Percentiles rank a stretch among this genome's conserved stretches.
phyloP scores from a whole-genome alignment of 2,888 invertebrate genomes.

The Polyploca ridens region DNA sequence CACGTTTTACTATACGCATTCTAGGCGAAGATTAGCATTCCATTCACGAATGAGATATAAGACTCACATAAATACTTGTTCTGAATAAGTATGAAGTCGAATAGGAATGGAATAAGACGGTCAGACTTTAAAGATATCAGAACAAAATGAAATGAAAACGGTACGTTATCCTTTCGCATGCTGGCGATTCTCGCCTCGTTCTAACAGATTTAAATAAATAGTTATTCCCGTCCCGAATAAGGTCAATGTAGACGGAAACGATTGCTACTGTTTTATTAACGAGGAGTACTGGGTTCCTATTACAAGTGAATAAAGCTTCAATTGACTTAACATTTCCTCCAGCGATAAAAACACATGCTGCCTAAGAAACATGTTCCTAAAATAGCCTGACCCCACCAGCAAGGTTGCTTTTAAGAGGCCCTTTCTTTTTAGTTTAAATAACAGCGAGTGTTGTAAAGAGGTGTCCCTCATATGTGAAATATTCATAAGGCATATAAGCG shows the following conservation, averaged over 20 bases:
- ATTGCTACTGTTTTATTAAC: neutral
- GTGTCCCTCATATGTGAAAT: conserved; percentile 47
- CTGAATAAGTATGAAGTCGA: neutral
- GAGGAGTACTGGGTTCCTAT: neutral
- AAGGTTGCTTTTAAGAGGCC: conserved; percentile 15
- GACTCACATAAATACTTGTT: conserved; percentile 5
- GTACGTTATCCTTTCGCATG: neutral
- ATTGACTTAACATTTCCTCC: neutral
- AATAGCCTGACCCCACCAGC: neutral
- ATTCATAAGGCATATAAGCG: conserved; percentile 55
- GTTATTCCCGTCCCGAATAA: neutral
- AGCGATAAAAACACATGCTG: neutral
- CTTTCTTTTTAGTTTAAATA: conserved; percentile 24
- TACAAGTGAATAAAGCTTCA: neutral
- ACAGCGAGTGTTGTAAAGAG: conserved; percentile 24
- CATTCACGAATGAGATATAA: neutral
- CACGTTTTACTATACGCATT: neutral
- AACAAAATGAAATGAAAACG: conserved; percentile 2
- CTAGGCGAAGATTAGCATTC: neutral
- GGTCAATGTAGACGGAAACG: neutral
- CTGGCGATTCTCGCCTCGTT: neutral
- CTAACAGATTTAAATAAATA: conserved; percentile 1
- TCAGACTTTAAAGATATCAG: neutral
- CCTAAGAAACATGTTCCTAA: neutral
- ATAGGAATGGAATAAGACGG: neutral